phyloP scores from a whole-genome alignment of 2,797 vertebrate species.

The Cyprinella venusta region DNA sequence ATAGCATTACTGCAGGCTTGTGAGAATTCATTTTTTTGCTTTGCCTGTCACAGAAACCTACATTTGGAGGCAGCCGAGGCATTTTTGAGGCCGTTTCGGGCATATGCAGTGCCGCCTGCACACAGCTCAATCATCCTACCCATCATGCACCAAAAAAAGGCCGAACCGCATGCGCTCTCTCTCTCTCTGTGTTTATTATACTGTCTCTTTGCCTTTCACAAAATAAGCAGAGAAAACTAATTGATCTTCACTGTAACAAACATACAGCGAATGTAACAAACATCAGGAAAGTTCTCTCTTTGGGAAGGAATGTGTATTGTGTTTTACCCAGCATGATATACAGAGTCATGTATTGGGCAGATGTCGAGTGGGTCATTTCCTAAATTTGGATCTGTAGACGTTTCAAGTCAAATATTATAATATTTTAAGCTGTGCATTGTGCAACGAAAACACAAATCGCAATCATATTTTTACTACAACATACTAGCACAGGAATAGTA shows the following conservation, averaged over 20 bases:
- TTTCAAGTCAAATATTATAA: background rate
- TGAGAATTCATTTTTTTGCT: background rate
- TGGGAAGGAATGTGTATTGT: conserved; percentile 9
- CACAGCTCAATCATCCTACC: conserved; percentile 31
- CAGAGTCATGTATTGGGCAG: conserved; percentile 1
- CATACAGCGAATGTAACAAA: conserved; percentile 1
- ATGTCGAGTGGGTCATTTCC: conserved; percentile 17
- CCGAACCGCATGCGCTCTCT: background rate
- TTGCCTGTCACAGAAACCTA: conserved; percentile 53
- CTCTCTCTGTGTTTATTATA: background rate
- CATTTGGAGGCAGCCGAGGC: conserved; percentile 37
- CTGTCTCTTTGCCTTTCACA: background rate
- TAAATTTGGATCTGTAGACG: conserved; percentile 38
- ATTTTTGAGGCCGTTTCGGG: conserved; percentile 33
- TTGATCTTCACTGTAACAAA: conserved; percentile 23
- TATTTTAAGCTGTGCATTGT: background rate
- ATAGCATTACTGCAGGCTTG: background rate
- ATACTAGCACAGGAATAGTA: background rate
- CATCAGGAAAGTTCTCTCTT: conserved; percentile 5
- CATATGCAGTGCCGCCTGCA: conserved; percentile 6
- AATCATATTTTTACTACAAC: background rate
- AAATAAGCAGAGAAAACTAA: conserved; percentile 6
- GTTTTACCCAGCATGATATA: conserved; percentile 15
- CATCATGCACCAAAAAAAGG: conserved; percentile 25
- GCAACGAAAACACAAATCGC: background rate